Evolutionary conservation across 2,797 vertebrate species (phyloP).

Genomic region (Tauraco hartlaubi): DNA sequence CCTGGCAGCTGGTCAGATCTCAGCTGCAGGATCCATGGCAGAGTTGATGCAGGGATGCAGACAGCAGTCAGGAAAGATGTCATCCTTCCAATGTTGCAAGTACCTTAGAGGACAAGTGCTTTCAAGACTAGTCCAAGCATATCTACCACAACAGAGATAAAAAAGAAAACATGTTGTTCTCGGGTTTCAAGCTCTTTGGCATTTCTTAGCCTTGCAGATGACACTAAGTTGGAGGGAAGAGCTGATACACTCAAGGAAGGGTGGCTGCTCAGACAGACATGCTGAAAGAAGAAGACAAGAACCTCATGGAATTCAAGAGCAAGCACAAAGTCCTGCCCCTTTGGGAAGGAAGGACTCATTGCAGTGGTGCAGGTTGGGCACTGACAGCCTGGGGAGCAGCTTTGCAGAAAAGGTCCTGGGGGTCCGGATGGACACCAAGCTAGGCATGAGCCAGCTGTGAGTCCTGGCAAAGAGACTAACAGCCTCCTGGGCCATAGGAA

Average conservation of each 20-base stretch:
- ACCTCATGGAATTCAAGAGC: background rate
- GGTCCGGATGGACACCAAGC: background rate
- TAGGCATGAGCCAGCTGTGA: background rate
- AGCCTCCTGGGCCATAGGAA: background rate
- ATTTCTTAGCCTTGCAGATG: background rate
- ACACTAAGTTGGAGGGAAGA: background rate
- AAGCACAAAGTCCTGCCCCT: background rate
- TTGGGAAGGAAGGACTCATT: background rate
- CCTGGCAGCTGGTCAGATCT: background rate
- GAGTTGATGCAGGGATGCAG: background rate
- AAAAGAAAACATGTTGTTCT: background rate
- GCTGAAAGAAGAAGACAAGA: background rate
- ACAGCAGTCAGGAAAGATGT: background rate
- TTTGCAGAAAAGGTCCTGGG: background rate
- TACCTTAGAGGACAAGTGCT: background rate
- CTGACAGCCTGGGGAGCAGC: background rate
- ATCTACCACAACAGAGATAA: background rate
- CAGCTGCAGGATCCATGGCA: background rate
- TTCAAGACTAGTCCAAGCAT: background rate
- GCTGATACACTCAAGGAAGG: background rate
- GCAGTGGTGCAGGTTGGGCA: background rate
- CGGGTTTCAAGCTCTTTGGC: background rate
- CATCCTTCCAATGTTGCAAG: background rate
- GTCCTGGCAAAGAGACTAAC: background rate
- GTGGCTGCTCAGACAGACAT: background rate